Evolutionary conservation across 2,113 vertebrate genomes (phyloP), one percentile per base, ranked within the genome.

Genomic region (Anoplopoma fimbria): DNA sequence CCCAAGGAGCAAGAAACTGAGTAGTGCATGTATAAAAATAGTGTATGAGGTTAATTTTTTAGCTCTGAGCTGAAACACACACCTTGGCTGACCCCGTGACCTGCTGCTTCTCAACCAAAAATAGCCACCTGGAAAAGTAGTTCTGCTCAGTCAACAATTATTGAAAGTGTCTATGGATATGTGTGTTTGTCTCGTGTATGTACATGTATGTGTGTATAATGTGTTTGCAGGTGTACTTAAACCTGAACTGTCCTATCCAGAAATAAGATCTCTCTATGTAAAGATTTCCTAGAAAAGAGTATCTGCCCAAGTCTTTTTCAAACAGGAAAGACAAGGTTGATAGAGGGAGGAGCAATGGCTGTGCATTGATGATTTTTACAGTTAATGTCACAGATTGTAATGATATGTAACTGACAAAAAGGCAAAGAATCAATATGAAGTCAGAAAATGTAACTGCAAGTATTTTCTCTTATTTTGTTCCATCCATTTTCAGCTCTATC

Each of bases 141-240:
- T 89, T 93, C 82, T 91, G 85, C 90, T 69, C n/a, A 81, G 62
- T 91, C 79, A 90, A 91, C 90, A 82, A 25, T 87, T 85, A 77
- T 76, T 81, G 62, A 75, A 91, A 79, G 23, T 60, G 9, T 38
- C 42, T 84, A 21, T 42, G 25, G 47, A 69, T 58, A 47, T 47
- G n/a, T 77, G n/a, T 6, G 31, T 88, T 61, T 75, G 58, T 45
- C 8, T 31, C 65, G 53, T 78, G 15, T 47, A 6, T 71, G 51
- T 47, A 3, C 27, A 61, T 25, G 25, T 77, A 17, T 58, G 60
- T 14, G 49, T 62, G 9, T 19, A 62, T 60, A 27, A 42, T n/a
- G 33, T 68, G 17, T 65, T 25, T 82, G 45, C 60, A 64, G 42
- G 53, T 79, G 57, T 45, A 31, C 13, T 65, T 21, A 62, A 58